Evolutionary conservation across 2,113 vertebrate species (phyloP), one percentile per base, ranked within the genome.

Genomic region (Leuciscus idus): DNA sequence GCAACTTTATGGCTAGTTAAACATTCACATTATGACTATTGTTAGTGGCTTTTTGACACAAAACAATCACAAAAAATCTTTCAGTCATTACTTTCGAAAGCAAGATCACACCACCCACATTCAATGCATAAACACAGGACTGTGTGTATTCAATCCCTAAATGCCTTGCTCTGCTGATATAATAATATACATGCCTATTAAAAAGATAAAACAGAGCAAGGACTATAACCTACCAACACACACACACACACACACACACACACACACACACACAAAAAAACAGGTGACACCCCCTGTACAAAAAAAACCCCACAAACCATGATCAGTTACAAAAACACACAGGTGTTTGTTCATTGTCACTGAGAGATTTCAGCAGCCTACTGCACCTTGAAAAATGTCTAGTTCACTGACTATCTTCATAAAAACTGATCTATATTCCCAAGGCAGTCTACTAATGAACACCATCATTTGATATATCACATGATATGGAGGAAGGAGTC

Each of bases 271-370:
- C 78, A 15, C 11, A 48, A n/a, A n/a, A 30, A 19, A 30, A 33
- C 62, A 82, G 62, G 43, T 82, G 62, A 33, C 26, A 30, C 43
- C 2, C 4, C 13, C 9, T 11, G 15, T 11, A 9, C 3, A 0
- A 70, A 83, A 70, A 83, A 55, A 39, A 73, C 15, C 5, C 30
- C 50, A 83, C 81, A 83, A 83, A 83, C 62, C 46, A 33, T 1
- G 0, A 83, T 19, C 81, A 55, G 81, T 83, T 83, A 52, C 12
- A 11, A 23, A 30, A 82, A 50, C 39, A 33, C 4, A 36, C 81
- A 70, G 46, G 62, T 83, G 81, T 12, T 70, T 70, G 17, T 19
- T 70, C 28, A 64, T 2, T 7, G 3, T 80, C 23, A 61, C 59
- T 0, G 13, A 43, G 13, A 46, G 12, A 64, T 64, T 28, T 81